Base-by-base conservation (phyloP, 2,888 invertebrate genomes). In the Drosophila mayaguana region DNA sequence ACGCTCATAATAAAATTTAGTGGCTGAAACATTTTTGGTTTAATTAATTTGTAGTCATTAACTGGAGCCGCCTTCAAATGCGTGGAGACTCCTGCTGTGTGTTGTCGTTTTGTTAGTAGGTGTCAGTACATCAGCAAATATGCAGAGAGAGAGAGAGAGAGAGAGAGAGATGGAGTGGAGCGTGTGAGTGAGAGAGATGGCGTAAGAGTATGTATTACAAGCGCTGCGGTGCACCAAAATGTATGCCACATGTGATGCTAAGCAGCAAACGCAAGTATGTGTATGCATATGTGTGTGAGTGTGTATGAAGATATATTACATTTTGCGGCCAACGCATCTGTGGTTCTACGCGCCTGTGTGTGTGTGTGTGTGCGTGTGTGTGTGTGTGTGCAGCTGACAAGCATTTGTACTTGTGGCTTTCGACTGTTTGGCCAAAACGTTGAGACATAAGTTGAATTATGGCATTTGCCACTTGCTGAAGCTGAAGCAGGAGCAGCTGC, bases 1-100 rank as follows among this genome's bases (percentile, higher is more conserved):
- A 73, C 66, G 74, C 75, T 70, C 61, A 64, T 77, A 75, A 72
- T 81, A 63, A 71, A 81, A 83, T 81, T 83, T 73, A 61, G 72
- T 74, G 71, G 70, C 74, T 56, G 60, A 83, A 55, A 48, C 63
- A 74, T 70, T 81, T 83, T 72, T 71, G 85, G 77, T 85, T 85
- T 83, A 88, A 85, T 85, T 85, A 85, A 85, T 88, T 85, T 88
- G 85, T 78, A 75, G 77, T 85, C 85, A 88, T 85, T 85, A 85
- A 85, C 72, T 81, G 70, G 63, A 72, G 76, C 56, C 43, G 67
- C 59, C 66, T 62, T 53, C 50, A 50, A 75, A 75, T 63, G 60
- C 57, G 22, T 40, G 28, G 61, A 42, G 55, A 40, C 16, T 43
- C 69, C 69, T 18, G 63, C 74, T 66, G 42, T 80, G 73, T 66